Conservation (phyloP, 2,797 vertebrate species). For the Argyrosomus regius region DNA sequence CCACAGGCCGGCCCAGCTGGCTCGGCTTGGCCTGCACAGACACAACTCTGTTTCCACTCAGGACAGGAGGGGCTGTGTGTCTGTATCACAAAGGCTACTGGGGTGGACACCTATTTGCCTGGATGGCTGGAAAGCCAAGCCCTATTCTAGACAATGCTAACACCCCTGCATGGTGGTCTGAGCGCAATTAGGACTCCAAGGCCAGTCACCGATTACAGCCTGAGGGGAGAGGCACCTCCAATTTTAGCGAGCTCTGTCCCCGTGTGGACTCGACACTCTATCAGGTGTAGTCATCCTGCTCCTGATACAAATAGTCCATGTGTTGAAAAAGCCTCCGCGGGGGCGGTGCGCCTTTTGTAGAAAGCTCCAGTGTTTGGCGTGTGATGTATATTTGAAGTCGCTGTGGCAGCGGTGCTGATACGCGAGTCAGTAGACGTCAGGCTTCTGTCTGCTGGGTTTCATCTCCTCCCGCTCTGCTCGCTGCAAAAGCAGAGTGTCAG, state of each 20-base stretch:
- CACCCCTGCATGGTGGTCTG: slow-evolving; percentile 31
- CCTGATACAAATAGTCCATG: slow-evolving; percentile 55
- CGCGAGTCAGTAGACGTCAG: slow-evolving; percentile 69
- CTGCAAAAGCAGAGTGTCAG: slow-evolving; percentile 76
- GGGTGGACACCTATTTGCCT: slow-evolving; percentile 50
- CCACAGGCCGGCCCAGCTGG: slow-evolving; percentile 62
- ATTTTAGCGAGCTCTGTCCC: slow-evolving; percentile 19
- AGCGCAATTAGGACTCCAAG: slow-evolving; percentile 38
- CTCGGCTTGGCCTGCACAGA: slow-evolving; percentile 51
- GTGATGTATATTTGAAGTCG: slow-evolving; percentile 73
- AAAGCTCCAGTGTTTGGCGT: slow-evolving; percentile 56
- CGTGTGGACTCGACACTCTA: slow-evolving; percentile 32
- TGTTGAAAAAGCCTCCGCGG: slow-evolving; percentile 41
- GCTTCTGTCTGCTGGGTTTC: slow-evolving; percentile 74
- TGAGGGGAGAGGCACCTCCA: slow-evolving; percentile 31
- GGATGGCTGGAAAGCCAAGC: slow-evolving; percentile 28
- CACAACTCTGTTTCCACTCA: slow-evolving; percentile 63
- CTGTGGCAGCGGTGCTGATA: slow-evolving; percentile 66
- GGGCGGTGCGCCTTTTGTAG: slow-evolving; percentile 52
- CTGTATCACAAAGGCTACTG: slow-evolving; percentile 45
- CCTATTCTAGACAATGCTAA: slow-evolving; percentile 30
- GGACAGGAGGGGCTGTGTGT: slow-evolving; percentile 61
- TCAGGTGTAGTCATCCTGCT: slow-evolving; percentile 57
- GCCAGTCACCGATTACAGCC: slow-evolving; percentile 27
- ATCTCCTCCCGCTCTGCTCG: slow-evolving; percentile 65